Base-by-base conservation (phyloP, 2,113 vertebrate species). In the Glaucomys volans region DNA sequence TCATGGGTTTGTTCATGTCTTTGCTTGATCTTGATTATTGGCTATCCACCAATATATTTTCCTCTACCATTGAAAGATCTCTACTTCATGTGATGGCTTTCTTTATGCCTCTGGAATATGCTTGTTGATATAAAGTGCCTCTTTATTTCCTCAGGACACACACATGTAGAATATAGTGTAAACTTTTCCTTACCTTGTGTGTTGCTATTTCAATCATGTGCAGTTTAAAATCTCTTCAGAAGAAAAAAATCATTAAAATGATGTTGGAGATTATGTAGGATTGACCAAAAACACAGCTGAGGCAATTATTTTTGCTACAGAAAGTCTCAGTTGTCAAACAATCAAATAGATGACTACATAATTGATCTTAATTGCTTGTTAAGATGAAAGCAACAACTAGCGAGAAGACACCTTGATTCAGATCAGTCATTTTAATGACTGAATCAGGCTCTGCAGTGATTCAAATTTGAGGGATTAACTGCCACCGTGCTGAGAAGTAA, bases 331-430 rank as follows among this genome's bases (percentile, higher is more conserved):
- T 96, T 90, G 85, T 96, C 87, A 92, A 96, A 94, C 66, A 92
- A n/a, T 95, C 76, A 96, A 96, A 87, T 72, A 54, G 59, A 95
- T 95, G 88, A 94, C 69, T 81, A 76, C 81, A 86, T 97, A 95
- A 94, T 94, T 82, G 77, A 97, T 92, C 66, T 22, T 93, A 96
- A 96, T 85, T 95, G 52, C 94, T 95, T 92, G 52, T 91, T 95
- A 96, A 94, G 62, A 94, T 97, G 82, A 96, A 92, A 93, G 83
- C 66, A 93, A 75, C 47, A 93, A 69, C 81, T 84, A 91, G 35
- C 30, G 90, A 86, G 86, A 96, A 94, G 76, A 87, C 67, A 91
- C 52, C 67, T 85, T 95, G 77, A 87, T 92, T 91, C 77, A 92
- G 74, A 91, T 94, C 83, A 95, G 62, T 95, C 22, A 91, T 96